Base-by-base conservation (phyloP, 2,797 vertebrate genomes). In the Oceanodroma leucorhoa region DNA sequence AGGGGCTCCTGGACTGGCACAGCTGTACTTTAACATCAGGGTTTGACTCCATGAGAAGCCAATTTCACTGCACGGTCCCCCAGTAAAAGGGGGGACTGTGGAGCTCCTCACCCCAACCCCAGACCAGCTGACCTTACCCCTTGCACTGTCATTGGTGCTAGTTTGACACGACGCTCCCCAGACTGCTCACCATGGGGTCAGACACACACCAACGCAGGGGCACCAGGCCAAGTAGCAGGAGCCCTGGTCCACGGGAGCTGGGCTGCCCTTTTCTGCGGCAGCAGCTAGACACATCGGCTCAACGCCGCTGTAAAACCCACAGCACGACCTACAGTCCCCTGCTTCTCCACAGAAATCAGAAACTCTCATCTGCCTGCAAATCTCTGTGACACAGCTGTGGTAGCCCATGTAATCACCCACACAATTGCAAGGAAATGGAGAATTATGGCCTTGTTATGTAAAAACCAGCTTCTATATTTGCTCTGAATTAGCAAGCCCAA, bases 401-500 rank as follows among this genome's bases (percentile, higher is more conserved):
- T 21, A 70, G 61, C n/a, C 54, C 65, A 29, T 18, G 65, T 32
- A 57, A 36, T 26, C 53, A 75, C n/a, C 26, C 26, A 64, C 60
- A 50, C 23, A 75, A 27, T 5, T 77, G 46, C 70, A 80, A 65
- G 23, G 64, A 70, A 89, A 83, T 27, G 38, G 65, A 84, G 70
- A 86, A 87, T 71, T 71, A 72, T 2, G 34, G 58, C 27, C 51
- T 86, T 54, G 41, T n/a, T 60, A 81, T n/a, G 51, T 71, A 64
- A 83, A 75, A 91, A 75, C 0, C 15, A 27, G 22, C 21, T 77
- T 87, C 60, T 51, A 2, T 72, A 65, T 81, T 88, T 11, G 0
- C 51, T 70, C 46, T 46, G 67, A 91, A 94, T 76, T 83, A 93
- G 36, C 36, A 90, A 90, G 32, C 38, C 71, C n/a, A 64, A 72